Conservation (phyloP, 2,888 invertebrate genomes). For the Acronicta psi region DNA sequence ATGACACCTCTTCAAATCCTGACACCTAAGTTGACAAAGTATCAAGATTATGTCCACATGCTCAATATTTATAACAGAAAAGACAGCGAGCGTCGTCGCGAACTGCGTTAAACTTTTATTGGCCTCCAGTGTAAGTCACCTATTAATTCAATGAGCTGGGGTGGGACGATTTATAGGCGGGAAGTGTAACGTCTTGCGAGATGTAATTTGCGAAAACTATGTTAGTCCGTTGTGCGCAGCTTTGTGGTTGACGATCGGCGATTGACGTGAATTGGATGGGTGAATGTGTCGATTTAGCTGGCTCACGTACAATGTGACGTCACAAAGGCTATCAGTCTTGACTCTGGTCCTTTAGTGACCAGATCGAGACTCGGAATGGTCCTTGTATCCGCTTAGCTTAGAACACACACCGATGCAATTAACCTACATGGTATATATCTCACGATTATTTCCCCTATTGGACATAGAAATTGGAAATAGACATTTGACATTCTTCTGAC, state of each 20-base stretch:
- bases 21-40: slow-evolving; percentile 16
- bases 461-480: no score
- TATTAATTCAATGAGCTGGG: slow-evolving; percentile 54
- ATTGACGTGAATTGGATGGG: background rate
- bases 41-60: slow-evolving; percentile 31
- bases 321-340: no score
- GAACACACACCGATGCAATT: no score
- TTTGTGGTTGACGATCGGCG: slow-evolving; percentile 13
- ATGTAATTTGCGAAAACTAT: slow-evolving; percentile 44
- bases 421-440: no score
- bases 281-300: no score
- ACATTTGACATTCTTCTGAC: no score
- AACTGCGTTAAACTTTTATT: slow-evolving; percentile 53
- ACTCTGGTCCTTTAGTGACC: no score
- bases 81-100: slow-evolving; percentile 20
- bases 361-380: no score
- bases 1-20: background rate
- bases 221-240: slow-evolving; percentile 11
- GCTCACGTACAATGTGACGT: no score
- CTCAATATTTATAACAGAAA: slow-evolving; percentile 40
- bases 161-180: slow-evolving; percentile 48
- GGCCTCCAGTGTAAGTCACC: slow-evolving; percentile 51
- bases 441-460: no score
- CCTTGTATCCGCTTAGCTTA: no score
- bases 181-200: slow-evolving; percentile 50